Base-by-base conservation (phyloP, 2,113 vertebrate genomes). In the Clarias macrocephalus region DNA sequence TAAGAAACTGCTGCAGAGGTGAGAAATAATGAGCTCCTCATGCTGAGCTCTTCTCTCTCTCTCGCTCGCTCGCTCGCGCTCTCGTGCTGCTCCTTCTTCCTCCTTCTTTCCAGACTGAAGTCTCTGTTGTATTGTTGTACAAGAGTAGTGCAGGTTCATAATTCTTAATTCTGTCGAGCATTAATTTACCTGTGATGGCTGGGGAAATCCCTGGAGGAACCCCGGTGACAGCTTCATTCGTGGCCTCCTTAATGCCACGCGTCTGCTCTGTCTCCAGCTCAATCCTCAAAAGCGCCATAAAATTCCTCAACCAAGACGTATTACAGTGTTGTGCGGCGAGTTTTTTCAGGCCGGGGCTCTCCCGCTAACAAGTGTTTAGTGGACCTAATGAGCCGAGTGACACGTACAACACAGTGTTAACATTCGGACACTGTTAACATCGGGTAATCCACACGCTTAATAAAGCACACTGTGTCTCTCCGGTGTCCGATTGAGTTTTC, bases 301-400 rank as follows among this genome's bases (percentile, higher is more conserved):
- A 92, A 92, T 90, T 84, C 75, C 85, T 89, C 82, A 91, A 84
- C 88, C 88, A 89, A 84, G 85, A 90, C 91, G 84, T 82, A 89
- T 88, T 70, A 88, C 56, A 68, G 82, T 87, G 84, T 83, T 63
- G 66, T 30, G 56, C 86, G 75, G 84, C n/a, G 6, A 86, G 87
- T 77, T 88, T 88, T 70, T 81, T 81, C 82, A 89, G 60, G 77
- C 84, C 84, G 37, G 48, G 54, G 62, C 60, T 89, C 81, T 88
- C 81, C 80, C 85, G 80, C 68, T 85, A 85, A 88, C 86, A 86
- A 86, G 83, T 66, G 83, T 82, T 86, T 88, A 87, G 82, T 56
- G 56, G 83, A 86, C 86, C 72, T 88, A 84, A 42, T 80, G 82
- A 86, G 87, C 73, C 85, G 79, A 37, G 57, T 88, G 85, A 81